Base-by-base conservation (phyloP, 2,113 vertebrate species). In the Clinocottus analis region DNA sequence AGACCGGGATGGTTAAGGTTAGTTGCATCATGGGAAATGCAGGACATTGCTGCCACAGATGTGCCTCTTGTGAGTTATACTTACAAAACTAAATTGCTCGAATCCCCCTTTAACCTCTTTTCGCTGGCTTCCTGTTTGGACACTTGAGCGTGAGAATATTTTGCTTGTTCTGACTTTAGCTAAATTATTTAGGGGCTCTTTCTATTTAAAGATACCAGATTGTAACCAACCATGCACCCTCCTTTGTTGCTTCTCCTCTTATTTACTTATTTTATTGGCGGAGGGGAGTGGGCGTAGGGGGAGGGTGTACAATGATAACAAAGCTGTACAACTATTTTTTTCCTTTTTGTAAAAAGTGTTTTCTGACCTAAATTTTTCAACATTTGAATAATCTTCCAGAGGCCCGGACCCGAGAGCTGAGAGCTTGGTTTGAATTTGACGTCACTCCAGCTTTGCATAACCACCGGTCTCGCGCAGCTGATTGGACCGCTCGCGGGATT, bases 391-490 rank as follows among this genome's bases (percentile, higher is more conserved):
- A 25, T 51, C 31, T 33, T 8, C 19, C 12, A 6, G 2, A 53
- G 9, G n/a, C 55, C 27, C 45, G 79, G 35, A 27, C 35, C 80
- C 13, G 5, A 51, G 29, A 23, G 61, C 60, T 65, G 47, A 13
- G 39, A 19, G 72, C 23, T 51, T 1, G 29, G 66, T 80, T 77
- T 71, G 51, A 59, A 61, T 71, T 2, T 51, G 73, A 92, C 91
- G 89, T 93, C 88, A 90, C 51, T 11, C 7, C 74, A 60, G 58
- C 19, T 91, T 91, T 87, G 84, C 90, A 88, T 93, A 90, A 89
- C 37, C 85, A 29, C 58, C 60, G 27, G 29, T 39, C 58, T 77
- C 77, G 33, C 53, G 81, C 55, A 8, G 47, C 6, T 89, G 89
- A 94, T 94, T 94, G 93, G 91, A n/a, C 66, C 21, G n/a, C 43